Conservation (phyloP, 2,797 vertebrate genomes). For the Gymnothorax javanicus region DNA sequence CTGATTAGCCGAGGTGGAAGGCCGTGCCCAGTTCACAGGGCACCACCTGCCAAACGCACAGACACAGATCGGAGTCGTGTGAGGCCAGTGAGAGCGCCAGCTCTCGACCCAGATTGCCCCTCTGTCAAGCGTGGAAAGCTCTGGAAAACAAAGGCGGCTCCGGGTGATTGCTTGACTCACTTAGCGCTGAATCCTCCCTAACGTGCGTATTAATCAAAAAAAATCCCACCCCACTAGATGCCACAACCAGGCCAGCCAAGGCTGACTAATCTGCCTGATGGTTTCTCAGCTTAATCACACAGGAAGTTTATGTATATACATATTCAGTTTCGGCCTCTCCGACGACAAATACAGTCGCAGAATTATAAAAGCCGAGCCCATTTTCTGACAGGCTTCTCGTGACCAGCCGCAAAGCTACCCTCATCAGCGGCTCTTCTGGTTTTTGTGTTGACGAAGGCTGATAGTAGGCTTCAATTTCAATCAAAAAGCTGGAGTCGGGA, state of each 20-base stretch:
- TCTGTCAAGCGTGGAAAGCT: slow-evolving; percentile 44
- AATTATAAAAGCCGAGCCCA: too few species aligned
- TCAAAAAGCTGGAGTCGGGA: too few species aligned
- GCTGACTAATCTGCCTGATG: neutral
- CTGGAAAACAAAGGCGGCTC: slow-evolving; percentile 48
- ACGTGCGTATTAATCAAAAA: neutral
- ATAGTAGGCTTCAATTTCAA: too few species aligned
- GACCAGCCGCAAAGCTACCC: neutral
- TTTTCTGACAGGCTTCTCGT: neutral
- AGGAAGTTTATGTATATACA: neutral
- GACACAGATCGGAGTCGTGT: slow-evolving; percentile 36
- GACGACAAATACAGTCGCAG: neutral
- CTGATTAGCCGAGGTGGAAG: slow-evolving; percentile 59
- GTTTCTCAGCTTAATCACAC: neutral
- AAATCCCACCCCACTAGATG: neutral
- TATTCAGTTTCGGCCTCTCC: neutral
- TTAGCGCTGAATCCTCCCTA: slow-evolving; percentile 26
- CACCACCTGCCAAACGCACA: slow-evolving; percentile 36
- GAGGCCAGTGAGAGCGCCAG: slow-evolving; percentile 45
- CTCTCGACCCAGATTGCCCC: slow-evolving; percentile 45
- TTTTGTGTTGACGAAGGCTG: too few species aligned
- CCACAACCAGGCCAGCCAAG: neutral
- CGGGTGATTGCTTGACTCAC: slow-evolving; percentile 46
- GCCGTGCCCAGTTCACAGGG: slow-evolving; percentile 42
- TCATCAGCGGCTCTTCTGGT: neutral